Base-by-base conservation (phyloP, 1,140 invertebrate genomes). In the Latrodectus geometricus region DNA sequence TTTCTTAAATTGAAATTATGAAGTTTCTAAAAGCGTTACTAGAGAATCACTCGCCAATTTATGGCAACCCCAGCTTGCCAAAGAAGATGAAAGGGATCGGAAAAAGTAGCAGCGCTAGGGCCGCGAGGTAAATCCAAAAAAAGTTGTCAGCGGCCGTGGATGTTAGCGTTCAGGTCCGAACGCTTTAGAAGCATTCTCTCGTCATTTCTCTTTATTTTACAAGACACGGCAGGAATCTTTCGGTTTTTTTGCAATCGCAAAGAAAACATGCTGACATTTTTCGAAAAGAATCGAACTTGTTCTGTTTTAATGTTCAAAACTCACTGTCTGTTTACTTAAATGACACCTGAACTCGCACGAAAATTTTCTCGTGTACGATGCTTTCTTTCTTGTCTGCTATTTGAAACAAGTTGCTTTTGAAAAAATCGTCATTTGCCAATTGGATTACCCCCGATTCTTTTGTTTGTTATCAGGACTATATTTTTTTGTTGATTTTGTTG, bases 121-220 rank as follows among this genome's bases (percentile, higher is more conserved):
- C 61, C 15, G 73, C 73, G 82, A 84, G 82, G 82, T 84, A 84
- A 84, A 84, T 84, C 82, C 82, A 84, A 84, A 84, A 84, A 84
- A 84, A 84, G 21, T 84, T 69, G 17, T 54, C 48, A 48, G 68
- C 9, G 21, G 35, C 14, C 49, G 20, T 56, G 52, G 50, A 56
- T 50, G 66, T 21, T 73, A 52, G 74, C 14, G 52, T 52, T 76
- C 48, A 23, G 11, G 70, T 73, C 9, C 14, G 48, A 17, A 54
- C 20, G 23, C 8, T 61, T 61, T 12, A 35, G 14, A 61, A 61
- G 23, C 72, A 74, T 50, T 50, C 15, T 17, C 9, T 11, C 20
- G 21, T 50, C 9, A 56, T 14, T 76, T 21, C 23, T 56, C 74
- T 14, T 9, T 15, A 23, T 54, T 23, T 20, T 56, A 20, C 20